Evolutionary conservation across 2,113 vertebrate species (phyloP), one percentile per base, ranked within the genome.

Genomic region (Caranx melampygus): DNA sequence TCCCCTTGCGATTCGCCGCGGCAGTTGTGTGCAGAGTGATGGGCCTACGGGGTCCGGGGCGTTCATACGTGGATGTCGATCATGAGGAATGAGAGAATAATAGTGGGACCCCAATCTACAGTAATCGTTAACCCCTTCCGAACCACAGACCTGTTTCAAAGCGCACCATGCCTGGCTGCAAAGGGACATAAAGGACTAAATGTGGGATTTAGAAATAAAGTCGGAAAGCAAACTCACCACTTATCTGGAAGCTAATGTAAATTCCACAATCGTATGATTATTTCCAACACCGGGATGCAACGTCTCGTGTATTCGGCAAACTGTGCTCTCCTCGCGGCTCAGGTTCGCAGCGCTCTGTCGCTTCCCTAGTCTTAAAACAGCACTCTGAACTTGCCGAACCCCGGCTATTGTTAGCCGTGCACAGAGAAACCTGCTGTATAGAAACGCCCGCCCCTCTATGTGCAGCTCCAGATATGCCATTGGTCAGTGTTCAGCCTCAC

Each of bases 331-430:
- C 80, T 69, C 78, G 51, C 37, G 70, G 78, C 18, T 78, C 37
- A 4, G 84, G 76, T 78, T 57, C 0, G 81, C 76, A 76, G 60
- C 0, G 67, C 71, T 74, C 84, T 3, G 60, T 49, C 87, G 64
- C 82, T 78, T 78, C 81, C 58, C 73, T 84, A 49, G 34, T 44
- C 72, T 78, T 81, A 84, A 87, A 83, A 82, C 85, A 84, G 78
- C 5, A 14, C 13, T 13, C 40, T 83, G 82, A 91, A 92, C 83
- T 91, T 90, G 85, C 84, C 81, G 84, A 86, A 79, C 88, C 74
- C 81, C 73, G 82, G 86, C 92, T 93, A 94, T 94, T 95, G 93
- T 94, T 93, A 93, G 89, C 74, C 0, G 13, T 51, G 76, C 81
- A 33, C 91, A 82, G 45, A 87, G 86, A 68, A 92, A 65, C 76